phyloP scores from a whole-genome alignment of 2,113 vertebrate species.

The Nettapus auritus region DNA sequence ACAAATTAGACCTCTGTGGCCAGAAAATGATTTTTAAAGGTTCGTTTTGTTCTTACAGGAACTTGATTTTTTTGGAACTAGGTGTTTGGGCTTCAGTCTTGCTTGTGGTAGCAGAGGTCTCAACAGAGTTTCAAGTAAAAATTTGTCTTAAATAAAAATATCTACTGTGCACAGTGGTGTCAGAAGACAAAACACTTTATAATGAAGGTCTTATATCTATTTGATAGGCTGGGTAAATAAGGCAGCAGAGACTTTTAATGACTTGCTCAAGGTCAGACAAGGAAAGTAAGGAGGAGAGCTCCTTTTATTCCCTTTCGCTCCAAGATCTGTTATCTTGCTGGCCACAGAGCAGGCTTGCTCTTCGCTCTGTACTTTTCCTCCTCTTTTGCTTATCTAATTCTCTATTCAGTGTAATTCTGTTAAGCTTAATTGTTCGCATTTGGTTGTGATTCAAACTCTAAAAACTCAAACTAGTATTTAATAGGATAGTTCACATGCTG shows the following conservation, averaged over 20 bases:
- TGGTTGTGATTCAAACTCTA: background rate
- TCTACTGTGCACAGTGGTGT: background rate
- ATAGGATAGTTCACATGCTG: background rate
- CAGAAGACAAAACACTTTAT: background rate
- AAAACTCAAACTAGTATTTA: background rate
- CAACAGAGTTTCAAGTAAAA: background rate
- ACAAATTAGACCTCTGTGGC: conserved; percentile 32
- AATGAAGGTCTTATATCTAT: conserved; percentile 7
- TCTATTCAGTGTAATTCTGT: background rate
- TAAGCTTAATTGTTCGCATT: background rate
- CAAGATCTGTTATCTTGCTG: background rate
- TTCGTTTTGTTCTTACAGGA: background rate
- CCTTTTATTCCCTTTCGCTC: background rate
- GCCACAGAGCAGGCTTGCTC: background rate
- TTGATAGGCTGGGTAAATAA: background rate
- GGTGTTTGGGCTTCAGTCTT: background rate
- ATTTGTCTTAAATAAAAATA: background rate
- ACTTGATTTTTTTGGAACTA: background rate
- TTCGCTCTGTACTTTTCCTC: background rate
- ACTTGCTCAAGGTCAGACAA: background rate
- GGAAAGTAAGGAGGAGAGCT: background rate
- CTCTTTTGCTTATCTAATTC: background rate
- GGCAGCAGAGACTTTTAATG: conserved; percentile 14
- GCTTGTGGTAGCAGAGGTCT: background rate
- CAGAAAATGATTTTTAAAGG: background rate